A percentile compares a stretch with the other conserved stretches of the same genome.
phyloP scores from a whole-genome alignment of 2,888 invertebrate genomes.

The Acanthosepion lycidas region DNA sequence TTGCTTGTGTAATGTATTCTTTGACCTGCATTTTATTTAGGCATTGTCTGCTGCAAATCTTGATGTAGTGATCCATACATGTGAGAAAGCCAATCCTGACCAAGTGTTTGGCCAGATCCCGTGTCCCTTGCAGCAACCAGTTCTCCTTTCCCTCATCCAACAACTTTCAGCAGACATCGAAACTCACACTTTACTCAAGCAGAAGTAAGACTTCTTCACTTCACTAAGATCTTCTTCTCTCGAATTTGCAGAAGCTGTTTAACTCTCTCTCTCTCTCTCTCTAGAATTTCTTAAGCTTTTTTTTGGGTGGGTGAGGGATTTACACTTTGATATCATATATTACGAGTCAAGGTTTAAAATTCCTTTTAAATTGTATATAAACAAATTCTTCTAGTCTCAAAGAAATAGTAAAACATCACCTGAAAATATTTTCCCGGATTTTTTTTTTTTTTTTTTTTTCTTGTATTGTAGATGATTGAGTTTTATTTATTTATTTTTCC shows the following conservation, averaged over 20 bases:
- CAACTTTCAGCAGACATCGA: conserved; percentile 92
- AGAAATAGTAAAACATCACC: too few species aligned
- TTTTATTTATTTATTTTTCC: too few species aligned
- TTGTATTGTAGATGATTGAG: too few species aligned
- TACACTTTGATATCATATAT: too few species aligned
- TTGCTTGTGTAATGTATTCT: neutral
- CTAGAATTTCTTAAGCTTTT: too few species aligned
- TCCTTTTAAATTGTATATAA: too few species aligned
- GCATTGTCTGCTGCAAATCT: conserved; percentile 92
- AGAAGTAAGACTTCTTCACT: conserved; percentile 78
- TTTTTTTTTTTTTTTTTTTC: too few species aligned
- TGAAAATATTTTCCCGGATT: too few species aligned
- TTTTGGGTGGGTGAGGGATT: too few species aligned
- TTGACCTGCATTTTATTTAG: conserved; percentile 72
- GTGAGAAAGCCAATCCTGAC: conserved; percentile 87
- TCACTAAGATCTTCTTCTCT: neutral
- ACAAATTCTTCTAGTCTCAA: too few species aligned
- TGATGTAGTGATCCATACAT: conserved; percentile 87
- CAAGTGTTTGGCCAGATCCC: conserved; percentile 82
- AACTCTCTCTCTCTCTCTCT: neutral
- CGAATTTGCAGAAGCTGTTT: too few species aligned
- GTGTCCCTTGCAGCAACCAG: conserved; percentile 88
- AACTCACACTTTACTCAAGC: conserved; percentile 87
- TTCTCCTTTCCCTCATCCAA: conserved; percentile 92
- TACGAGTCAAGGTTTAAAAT: too few species aligned